Evolutionary conservation across 2,797 vertebrate species (phyloP).

Genomic region (Sebastes minor): DNA sequence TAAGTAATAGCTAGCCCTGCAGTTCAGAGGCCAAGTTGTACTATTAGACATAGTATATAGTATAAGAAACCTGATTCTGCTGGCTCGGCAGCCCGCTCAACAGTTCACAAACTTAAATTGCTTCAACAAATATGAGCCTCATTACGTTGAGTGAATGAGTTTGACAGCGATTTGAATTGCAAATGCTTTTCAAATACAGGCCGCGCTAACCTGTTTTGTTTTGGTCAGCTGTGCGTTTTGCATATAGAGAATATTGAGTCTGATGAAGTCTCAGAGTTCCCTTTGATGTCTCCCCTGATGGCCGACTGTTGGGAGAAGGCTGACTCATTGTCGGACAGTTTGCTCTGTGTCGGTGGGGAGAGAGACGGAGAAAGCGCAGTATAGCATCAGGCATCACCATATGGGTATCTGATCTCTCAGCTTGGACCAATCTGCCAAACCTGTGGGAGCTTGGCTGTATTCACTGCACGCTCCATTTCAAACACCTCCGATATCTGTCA

Average conservation of each 20-base stretch:
- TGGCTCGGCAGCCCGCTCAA: slow-evolving; percentile 5
- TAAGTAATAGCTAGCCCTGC: slow-evolving; percentile 27
- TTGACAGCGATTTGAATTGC: slow-evolving; percentile 43
- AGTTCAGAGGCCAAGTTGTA: slow-evolving; percentile 13
- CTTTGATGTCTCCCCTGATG: slow-evolving; percentile 62
- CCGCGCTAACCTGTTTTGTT: slow-evolving; percentile 45
- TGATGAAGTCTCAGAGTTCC: slow-evolving; percentile 17
- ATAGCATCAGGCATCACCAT: slow-evolving; percentile 65
- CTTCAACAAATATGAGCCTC: not conserved
- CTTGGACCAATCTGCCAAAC: slow-evolving; percentile 56
- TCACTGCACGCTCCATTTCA: slow-evolving; percentile 51
- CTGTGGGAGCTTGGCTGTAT: slow-evolving; percentile 56
- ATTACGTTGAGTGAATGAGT: not conserved
- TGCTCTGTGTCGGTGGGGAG: slow-evolving; percentile 16
- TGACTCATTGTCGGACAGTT: slow-evolving; percentile 19
- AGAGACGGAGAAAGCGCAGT: slow-evolving; percentile 19
- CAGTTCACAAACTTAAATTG: slow-evolving; percentile 28
- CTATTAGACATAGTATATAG: not conserved
- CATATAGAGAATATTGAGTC: slow-evolving; percentile 34
- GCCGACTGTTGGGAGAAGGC: slow-evolving; percentile 36
- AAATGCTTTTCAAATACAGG: slow-evolving; percentile 33
- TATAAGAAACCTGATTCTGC: slow-evolving; percentile 3
- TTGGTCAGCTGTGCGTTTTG: slow-evolving; percentile 62
- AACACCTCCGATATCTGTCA: slow-evolving; percentile 43
- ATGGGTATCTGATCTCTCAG: slow-evolving; percentile 68